Conservation (phyloP, 2,797 vertebrate genomes). For the Pseudochirops corinnae region DNA sequence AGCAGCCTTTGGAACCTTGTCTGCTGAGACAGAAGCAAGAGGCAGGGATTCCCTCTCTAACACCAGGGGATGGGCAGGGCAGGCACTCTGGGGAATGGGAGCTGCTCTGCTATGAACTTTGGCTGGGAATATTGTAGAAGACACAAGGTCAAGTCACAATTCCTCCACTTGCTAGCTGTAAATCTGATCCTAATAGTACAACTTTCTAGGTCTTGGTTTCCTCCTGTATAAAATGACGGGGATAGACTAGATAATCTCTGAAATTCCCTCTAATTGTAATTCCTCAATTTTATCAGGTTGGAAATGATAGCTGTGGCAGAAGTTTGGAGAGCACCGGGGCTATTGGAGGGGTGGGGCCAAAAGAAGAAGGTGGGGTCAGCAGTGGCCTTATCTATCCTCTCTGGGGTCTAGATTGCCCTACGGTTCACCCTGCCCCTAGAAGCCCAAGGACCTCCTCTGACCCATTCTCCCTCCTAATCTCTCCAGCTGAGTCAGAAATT, state of each 20-base stretch:
- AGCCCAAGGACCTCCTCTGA: neutral
- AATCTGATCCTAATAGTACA: neutral
- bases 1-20: neutral
- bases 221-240: neutral
- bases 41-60: neutral
- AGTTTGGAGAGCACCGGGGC: neutral
- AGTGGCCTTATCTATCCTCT: neutral
- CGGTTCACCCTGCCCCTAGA: neutral
- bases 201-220: neutral
- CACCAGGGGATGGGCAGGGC: neutral
- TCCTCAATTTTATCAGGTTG: neutral
- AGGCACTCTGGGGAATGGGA: neutral
- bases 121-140: neutral
- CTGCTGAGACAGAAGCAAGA: neutral
- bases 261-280: neutral
- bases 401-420: neutral
- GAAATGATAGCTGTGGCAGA: neutral
- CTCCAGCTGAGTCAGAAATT: neutral
- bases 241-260: neutral
- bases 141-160: neutral
- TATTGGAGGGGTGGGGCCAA: neutral
- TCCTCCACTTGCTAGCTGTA: neutral
- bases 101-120: neutral
- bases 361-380: neutral
- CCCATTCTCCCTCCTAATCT: neutral